These are phyloP conservation scores for Corythoichthys haematopterus DNA, from an alignment of 2,113 vertebrate species.

Conservation along the genomic window DNA sequence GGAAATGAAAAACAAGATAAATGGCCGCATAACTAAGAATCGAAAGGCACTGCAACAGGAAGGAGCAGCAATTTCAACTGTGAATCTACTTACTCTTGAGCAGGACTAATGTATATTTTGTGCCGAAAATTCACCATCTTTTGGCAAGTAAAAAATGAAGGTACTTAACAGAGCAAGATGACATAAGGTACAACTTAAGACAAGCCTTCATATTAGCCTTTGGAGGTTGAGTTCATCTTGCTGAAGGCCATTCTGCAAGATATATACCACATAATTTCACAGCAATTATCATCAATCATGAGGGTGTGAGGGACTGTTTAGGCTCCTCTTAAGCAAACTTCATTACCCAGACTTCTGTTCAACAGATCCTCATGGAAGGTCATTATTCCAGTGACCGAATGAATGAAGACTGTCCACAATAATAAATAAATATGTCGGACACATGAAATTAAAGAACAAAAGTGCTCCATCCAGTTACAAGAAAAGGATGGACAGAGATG, in stretches of 20 bases:
- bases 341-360: conserved; percentile 71
- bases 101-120: not conserved
- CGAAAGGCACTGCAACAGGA: not conserved
- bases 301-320: conserved; percentile 35
- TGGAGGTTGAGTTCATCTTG: conserved; percentile 23
- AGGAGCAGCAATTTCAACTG: not conserved
- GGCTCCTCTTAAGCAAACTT: conserved; percentile 36
- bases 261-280: conserved; percentile 65
- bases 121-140: conserved; percentile 49
- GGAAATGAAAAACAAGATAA: not conserved
- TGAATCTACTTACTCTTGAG: not conserved
- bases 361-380: conserved; percentile 71
- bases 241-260: conserved; percentile 35
- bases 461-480: conserved; percentile 32
- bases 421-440: conserved; percentile 77
- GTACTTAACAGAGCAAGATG: conserved; percentile 31
- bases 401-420: conserved; percentile 59
- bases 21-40: not conserved
- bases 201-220: conserved; percentile 24
- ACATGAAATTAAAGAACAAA: conserved; percentile 37
- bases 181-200: conserved; percentile 23
- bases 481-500: conserved; percentile 30
- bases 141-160: conserved; percentile 27
- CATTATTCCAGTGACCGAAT: conserved; percentile 68
- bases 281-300: conserved; percentile 62